A percentile compares a stretch with the other conserved stretches of the same genome.
Evolutionary conservation across 2,113 vertebrate genomes (phyloP).

Genomic region (Sitta europaea): DNA sequence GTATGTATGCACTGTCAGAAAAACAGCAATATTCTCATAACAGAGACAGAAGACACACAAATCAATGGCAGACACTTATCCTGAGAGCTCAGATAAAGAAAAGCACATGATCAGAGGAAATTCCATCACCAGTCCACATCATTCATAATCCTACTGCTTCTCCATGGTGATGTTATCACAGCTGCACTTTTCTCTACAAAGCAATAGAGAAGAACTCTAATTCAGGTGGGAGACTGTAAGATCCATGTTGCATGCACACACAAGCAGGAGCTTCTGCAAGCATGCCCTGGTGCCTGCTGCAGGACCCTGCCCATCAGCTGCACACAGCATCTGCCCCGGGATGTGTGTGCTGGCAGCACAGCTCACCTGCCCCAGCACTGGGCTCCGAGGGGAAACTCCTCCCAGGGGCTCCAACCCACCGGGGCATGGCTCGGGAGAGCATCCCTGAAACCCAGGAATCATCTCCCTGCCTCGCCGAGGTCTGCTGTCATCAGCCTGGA

Average conservation of each 20-base stretch:
- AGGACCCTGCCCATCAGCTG: fast-evolving
- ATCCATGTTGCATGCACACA: neutral
- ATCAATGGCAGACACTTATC: neutral
- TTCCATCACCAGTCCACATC: neutral
- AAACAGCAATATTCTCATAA: neutral
- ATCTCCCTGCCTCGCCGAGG: neutral
- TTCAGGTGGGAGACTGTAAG: neutral
- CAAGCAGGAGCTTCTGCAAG: neutral
- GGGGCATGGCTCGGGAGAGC: neutral
- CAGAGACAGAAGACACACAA: neutral
- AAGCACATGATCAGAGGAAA: fast-evolving
- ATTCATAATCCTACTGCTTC: neutral
- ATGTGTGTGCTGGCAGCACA: fast-evolving
- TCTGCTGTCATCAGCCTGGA: fast-evolving
- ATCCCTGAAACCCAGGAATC: neutral
- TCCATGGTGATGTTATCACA: neutral
- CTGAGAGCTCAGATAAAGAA: neutral
- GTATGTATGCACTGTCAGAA: neutral
- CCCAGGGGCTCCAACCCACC: neutral
- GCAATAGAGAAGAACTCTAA: neutral
- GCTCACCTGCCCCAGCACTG: neutral
- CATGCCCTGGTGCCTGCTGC: fast-evolving
- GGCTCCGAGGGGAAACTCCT: neutral
- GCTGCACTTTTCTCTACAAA: neutral
- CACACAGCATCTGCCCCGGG: fast-evolving